phyloP scores from a whole-genome alignment of 2,113 vertebrate species.

The Hippocampus mohnikei region DNA sequence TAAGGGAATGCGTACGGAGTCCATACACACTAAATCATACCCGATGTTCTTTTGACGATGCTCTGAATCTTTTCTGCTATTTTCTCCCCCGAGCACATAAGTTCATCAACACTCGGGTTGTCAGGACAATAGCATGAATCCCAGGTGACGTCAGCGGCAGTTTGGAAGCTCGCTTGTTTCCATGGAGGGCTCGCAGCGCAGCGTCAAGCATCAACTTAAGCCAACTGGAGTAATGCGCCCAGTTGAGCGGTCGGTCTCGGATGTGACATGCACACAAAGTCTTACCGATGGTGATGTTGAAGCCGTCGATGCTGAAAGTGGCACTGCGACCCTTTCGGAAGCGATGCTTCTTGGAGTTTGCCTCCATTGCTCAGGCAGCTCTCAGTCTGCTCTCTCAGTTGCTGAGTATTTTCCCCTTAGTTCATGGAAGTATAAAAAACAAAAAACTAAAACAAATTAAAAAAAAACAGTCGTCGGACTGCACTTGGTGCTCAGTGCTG shows the following conservation, averaged over 20 bases:
- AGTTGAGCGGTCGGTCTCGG: slow-evolving; percentile 37
- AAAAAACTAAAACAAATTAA: background rate
- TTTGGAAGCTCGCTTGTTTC: slow-evolving; percentile 53
- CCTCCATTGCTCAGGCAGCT: slow-evolving; percentile 76
- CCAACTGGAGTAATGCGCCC: slow-evolving; percentile 35
- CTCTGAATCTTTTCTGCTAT: too few relatives aligned
- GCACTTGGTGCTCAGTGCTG: slow-evolving; percentile 16
- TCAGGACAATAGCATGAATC: slow-evolving; percentile 60
- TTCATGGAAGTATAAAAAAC: slow-evolving; percentile 21
- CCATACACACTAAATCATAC: too few relatives aligned
- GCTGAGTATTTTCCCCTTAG: slow-evolving; percentile 24
- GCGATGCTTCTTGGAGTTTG: slow-evolving; percentile 82
- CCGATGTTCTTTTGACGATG: too few relatives aligned
- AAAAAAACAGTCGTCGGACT: slow-evolving; percentile 30
- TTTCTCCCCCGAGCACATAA: slow-evolving; percentile 23
- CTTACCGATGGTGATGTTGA: slow-evolving; percentile 95
- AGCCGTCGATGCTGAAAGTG: slow-evolving; percentile 95
- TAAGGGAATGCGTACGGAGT: too few relatives aligned
- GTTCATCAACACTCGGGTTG: slow-evolving; percentile 57
- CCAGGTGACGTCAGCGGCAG: slow-evolving; percentile 53
- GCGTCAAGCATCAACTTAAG: slow-evolving; percentile 49
- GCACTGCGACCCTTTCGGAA: slow-evolving; percentile 93
- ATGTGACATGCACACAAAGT: slow-evolving; percentile 33
- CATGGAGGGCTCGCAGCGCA: slow-evolving; percentile 56
- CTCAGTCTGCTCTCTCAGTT: slow-evolving; percentile 35